Evolutionary conservation across 2,888 invertebrate species (phyloP).

Genomic region (Acrobasis consociella): DNA sequence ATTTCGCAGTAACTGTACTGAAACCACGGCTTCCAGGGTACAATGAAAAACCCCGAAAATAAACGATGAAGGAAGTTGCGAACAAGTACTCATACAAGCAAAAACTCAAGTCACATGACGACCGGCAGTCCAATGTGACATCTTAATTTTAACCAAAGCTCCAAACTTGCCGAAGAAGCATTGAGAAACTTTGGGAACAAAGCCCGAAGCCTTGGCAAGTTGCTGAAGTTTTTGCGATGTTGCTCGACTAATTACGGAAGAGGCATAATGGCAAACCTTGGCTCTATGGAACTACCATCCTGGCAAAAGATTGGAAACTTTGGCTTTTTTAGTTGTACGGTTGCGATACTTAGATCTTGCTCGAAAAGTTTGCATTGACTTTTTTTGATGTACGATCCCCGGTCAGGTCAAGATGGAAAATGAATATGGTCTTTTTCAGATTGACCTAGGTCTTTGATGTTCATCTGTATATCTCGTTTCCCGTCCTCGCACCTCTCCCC

Average conservation of each 20-base stretch:
- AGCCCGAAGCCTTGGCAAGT: constrained; percentile 1
- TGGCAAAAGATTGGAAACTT: constrained; percentile 6
- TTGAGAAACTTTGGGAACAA: constrained; percentile 11
- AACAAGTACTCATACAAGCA: constrained; percentile 10
- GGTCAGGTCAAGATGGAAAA: no score
- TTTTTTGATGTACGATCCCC: no score
- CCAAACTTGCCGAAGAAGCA: constrained; percentile 6
- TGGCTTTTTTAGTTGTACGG: background rate
- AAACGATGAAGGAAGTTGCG: background rate
- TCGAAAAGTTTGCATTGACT: background rate
- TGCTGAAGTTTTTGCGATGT: background rate
- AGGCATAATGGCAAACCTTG: background rate
- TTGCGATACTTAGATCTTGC: background rate
- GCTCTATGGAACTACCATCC: background rate
- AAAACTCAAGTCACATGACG: background rate
- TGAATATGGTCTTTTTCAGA: no score
- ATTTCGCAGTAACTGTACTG: background rate
- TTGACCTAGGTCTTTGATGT: no score
- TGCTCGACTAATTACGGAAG: constrained; percentile 7
- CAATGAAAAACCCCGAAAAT: constrained; percentile 10
- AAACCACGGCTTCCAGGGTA: background rate
- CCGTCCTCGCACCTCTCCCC: no score
- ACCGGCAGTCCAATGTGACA: background rate
- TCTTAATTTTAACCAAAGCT: constrained; percentile 9
- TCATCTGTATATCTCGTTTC: no score